Conservation (phyloP, 2,888 invertebrate species). For the Deilephila elpenor region DNA sequence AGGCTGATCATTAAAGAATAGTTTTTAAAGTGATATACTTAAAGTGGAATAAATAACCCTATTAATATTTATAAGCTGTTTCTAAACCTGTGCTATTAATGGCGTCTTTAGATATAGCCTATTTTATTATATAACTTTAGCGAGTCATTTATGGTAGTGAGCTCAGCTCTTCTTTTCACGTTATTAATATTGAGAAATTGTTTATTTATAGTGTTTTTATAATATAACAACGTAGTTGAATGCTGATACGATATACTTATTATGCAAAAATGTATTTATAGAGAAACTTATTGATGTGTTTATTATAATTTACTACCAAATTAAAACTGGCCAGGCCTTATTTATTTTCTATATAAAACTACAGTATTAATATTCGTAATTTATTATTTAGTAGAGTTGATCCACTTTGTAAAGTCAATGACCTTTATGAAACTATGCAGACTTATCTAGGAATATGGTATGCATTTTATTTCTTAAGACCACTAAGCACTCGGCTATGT, state of each 20-base stretch:
- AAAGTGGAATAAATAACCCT: neutral
- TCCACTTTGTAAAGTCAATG: neutral
- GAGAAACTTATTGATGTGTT: conserved; percentile 36
- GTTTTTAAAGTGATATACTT: conserved; percentile 10
- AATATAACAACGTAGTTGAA: conserved; percentile 32
- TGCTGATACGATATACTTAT: conserved; percentile 34
- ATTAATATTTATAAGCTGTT: conserved; percentile 22
- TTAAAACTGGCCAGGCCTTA: conserved; percentile 3
- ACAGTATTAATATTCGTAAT: neutral
- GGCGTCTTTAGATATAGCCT: neutral
- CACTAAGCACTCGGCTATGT: neutral
- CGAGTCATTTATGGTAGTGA: conserved; percentile 28
- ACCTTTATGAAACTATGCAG: neutral
- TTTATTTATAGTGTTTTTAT: conserved; percentile 25
- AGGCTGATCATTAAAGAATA: neutral
- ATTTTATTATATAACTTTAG: neutral
- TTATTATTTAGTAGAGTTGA: neutral
- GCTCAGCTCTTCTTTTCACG: conserved; percentile 12
- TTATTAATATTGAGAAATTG: neutral
- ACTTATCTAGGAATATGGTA: neutral
- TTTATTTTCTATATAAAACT: neutral
- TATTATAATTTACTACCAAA: conserved; percentile 28
- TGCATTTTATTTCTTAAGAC: neutral
- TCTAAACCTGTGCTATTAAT: neutral
- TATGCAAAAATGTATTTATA: conserved; percentile 33